Percentiles rank a stretch among this genome's conserved stretches.
Conservation (phyloP, 2,797 vertebrate species). For the Protonibea diacanthus region DNA sequence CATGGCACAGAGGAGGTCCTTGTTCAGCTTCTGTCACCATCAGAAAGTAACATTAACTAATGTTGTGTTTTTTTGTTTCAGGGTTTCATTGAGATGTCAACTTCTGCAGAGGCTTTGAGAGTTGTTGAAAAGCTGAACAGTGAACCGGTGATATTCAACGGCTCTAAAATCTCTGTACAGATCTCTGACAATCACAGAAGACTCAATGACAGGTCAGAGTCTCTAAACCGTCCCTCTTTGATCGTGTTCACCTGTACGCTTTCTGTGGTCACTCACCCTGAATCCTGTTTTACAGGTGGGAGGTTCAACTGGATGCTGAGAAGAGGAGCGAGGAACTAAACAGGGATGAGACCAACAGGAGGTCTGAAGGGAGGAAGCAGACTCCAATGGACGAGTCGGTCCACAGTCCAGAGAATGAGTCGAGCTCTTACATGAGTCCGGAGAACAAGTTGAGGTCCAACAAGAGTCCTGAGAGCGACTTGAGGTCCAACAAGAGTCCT, state of each 20-base stretch:
- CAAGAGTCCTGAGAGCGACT: too few species aligned
- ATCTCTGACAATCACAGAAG: conserved; percentile 63
- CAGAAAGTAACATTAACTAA: too few species aligned
- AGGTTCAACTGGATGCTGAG: neutral
- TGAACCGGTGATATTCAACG: conserved; percentile 29
- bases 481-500: too few species aligned
- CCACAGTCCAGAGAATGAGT: too few species aligned
- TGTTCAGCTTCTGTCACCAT: too few species aligned
- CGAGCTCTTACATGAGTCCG: too few species aligned
- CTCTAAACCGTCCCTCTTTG: neutral
- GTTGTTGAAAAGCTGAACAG: conserved; percentile 45
- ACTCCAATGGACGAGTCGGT: neutral
- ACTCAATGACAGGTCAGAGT: conserved; percentile 61
- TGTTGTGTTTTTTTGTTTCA: conserved; percentile 40
- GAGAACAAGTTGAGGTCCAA: neutral
- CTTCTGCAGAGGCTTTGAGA: conserved; percentile 60
- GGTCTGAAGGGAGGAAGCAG: conserved; percentile 11
- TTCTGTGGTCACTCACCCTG: neutral
- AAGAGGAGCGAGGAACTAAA: conserved; percentile 6
- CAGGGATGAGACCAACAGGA: conserved; percentile 1
- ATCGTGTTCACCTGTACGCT: neutral
- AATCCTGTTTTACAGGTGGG: conserved; percentile 37
- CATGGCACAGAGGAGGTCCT: too few species aligned
- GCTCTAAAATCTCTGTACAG: conserved; percentile 26
- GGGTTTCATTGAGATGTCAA: conserved; percentile 80